phyloP scores from a whole-genome alignment of 2,113 vertebrate species.

The Phocoena phocoena region DNA sequence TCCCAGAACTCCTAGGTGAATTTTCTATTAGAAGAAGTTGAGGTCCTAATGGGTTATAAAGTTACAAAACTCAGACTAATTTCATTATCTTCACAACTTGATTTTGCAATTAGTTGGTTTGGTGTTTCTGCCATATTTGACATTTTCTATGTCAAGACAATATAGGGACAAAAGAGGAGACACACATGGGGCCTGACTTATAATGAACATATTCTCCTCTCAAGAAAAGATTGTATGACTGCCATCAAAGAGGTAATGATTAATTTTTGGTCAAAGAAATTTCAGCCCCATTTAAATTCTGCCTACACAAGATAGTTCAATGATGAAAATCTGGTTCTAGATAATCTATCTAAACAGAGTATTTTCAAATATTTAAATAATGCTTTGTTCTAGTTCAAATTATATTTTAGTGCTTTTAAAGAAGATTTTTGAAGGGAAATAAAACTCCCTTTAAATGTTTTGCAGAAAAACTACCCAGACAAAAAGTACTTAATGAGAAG shows the following conservation, averaged over 20 bases:
- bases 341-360: background rate
- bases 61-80: background rate
- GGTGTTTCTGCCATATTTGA: background rate
- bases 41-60: background rate
- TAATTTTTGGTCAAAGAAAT: slow-evolving; percentile 31
- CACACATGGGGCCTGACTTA: background rate
- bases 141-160: background rate
- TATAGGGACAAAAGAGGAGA: background rate
- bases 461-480: background rate
- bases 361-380: slow-evolving; percentile 29
- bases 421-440: slow-evolving; percentile 8
- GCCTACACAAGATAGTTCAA: background rate
- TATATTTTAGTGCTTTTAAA: slow-evolving; percentile 30
- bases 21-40: background rate
- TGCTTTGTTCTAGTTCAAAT: slow-evolving; percentile 28
- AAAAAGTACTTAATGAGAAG: background rate
- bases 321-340: slow-evolving; percentile 8
- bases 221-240: background rate
- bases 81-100: background rate
- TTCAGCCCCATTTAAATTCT: slow-evolving; percentile 49
- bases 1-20: background rate
- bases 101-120: background rate
- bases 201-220: background rate
- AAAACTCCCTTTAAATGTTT: background rate
- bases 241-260: background rate